These are phyloP conservation scores for Hyla sarda DNA, from an alignment of 2,113 vertebrate genomes.

Conservation along the genomic window DNA sequence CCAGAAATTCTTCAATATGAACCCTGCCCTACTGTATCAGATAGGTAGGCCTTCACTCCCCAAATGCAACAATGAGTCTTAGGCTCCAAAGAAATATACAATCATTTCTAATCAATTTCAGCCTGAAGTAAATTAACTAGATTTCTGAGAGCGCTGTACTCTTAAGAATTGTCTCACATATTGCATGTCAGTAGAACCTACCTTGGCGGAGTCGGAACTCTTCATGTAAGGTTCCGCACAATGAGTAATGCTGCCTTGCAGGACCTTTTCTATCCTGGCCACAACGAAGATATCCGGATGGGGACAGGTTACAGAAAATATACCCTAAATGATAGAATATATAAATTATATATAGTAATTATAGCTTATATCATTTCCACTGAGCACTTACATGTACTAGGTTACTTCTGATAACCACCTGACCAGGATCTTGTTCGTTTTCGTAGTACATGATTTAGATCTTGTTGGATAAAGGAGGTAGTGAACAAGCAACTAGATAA, in stretches of 20 bases:
- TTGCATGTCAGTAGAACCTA: conserved; percentile 64
- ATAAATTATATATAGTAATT: not conserved
- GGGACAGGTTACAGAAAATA: conserved; percentile 94
- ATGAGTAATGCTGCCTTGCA: conserved; percentile 94
- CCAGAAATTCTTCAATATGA: too few species aligned
- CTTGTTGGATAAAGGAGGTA: not conserved
- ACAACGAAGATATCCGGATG: conserved; percentile 97
- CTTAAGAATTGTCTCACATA: not conserved
- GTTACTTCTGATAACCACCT: not conserved
- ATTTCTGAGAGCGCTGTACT: not conserved
- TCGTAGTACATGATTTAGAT: not conserved
- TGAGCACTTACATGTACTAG: too few species aligned
- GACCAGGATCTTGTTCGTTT: not conserved
- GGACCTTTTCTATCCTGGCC: conserved; percentile 95
- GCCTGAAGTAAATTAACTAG: too few species aligned
- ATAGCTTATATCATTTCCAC: not conserved
- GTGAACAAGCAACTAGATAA: not conserved
- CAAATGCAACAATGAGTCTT: too few species aligned
- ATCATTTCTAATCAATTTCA: too few species aligned
- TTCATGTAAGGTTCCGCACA: conserved; percentile 98
- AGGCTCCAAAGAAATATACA: too few species aligned
- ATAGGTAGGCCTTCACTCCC: too few species aligned
- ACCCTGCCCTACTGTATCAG: too few species aligned
- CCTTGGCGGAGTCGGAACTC: conserved; percentile 96
- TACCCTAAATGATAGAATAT: conserved; percentile 76